A percentile compares a stretch with the other conserved stretches of the same genome.
These are phyloP conservation scores for Calidris pygmaea DNA, from an alignment of 2,113 vertebrate genomes.

Conservation along the genomic window DNA sequence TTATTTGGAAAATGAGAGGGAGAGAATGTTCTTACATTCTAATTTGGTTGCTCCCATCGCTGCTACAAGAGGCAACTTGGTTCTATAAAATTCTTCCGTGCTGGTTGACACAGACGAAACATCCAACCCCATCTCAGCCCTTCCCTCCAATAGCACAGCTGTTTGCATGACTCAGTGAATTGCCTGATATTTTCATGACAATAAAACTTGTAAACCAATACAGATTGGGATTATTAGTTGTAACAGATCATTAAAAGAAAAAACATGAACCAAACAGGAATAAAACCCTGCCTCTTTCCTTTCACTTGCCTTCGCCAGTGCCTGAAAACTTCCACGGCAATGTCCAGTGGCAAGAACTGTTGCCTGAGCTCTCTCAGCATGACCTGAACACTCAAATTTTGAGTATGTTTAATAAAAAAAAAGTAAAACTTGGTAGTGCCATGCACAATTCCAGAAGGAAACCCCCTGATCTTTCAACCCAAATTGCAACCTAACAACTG, in stretches of 20 bases:
- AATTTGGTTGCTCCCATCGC: neutral
- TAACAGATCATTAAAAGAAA: neutral
- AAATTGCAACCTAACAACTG: constrained; percentile 37
- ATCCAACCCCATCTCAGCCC: neutral
- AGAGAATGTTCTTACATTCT: neutral
- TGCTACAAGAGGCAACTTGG: neutral
- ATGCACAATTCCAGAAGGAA: neutral
- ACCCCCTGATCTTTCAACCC: neutral
- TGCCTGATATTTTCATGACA: neutral
- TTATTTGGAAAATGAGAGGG: neutral
- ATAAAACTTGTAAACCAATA: neutral
- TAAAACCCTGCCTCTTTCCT: neutral
- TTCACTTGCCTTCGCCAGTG: neutral
- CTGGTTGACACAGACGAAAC: neutral
- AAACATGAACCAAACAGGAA: neutral
- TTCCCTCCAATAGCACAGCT: neutral
- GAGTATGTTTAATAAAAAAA: neutral
- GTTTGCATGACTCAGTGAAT: neutral
- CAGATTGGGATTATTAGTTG: neutral
- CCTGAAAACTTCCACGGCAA: neutral
- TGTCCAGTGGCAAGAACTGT: neutral
- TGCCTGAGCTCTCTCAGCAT: neutral
- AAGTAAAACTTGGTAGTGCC: neutral
- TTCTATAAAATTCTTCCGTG: neutral
- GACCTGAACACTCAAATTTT: neutral